Evolutionary conservation across 2,888 invertebrate genomes (phyloP).

Genomic region (Pristionchus japonicus): DNA sequence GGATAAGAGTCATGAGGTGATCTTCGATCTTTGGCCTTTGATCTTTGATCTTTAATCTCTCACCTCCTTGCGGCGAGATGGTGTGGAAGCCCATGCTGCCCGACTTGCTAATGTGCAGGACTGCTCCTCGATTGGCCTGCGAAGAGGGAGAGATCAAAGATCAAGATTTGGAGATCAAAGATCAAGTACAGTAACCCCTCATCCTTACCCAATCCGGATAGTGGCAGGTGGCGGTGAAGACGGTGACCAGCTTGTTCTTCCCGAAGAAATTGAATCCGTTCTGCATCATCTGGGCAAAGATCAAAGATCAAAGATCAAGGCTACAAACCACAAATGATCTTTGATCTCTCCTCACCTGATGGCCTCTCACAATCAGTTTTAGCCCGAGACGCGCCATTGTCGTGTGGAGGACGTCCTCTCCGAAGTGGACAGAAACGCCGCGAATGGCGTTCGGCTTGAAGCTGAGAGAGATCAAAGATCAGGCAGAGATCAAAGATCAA

Average conservation of each 20-base stretch:
- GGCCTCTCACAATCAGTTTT: conserved; percentile 22
- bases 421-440: conserved; percentile 27
- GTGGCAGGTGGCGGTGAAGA: conserved; percentile 17
- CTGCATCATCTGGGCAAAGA: conserved; percentile 22
- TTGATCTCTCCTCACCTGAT: neutral
- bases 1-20: neutral
- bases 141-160: neutral
- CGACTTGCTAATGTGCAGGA: neutral
- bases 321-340: neutral
- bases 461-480: neutral
- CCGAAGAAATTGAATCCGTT: conserved; percentile 31
- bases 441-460: conserved; percentile 18
- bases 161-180: too few species aligned
- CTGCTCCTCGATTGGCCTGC: conserved; percentile 24
- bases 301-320: neutral
- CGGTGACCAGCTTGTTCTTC: neutral
- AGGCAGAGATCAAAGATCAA: neutral
- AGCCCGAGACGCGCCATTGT: neutral
- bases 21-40: neutral
- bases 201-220: neutral
- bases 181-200: neutral
- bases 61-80: neutral
- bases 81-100: neutral
- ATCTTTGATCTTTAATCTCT: neutral
- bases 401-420: conserved; percentile 6